A percentile compares a stretch with the other conserved stretches of the same genome.
Evolutionary conservation across 2,113 vertebrate species (phyloP).

Genomic region (Lycocorax pyrrhopterus): DNA sequence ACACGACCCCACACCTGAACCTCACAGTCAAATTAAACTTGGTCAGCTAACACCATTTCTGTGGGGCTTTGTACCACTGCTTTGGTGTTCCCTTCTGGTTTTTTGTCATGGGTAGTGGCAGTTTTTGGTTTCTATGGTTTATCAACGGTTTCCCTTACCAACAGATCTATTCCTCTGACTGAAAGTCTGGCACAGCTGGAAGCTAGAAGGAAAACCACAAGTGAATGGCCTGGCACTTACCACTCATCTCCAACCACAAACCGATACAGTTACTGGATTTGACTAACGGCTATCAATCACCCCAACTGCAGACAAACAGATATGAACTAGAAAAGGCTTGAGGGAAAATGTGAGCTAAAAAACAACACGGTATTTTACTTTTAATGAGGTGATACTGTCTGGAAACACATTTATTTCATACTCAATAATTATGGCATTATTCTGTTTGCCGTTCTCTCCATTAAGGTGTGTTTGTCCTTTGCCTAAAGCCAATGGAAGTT

Average conservation of each 20-base stretch:
- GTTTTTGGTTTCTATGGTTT: slow-evolving; percentile 78
- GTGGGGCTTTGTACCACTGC: background rate
- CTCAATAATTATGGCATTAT: background rate
- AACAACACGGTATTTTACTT: background rate
- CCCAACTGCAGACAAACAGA: slow-evolving; percentile 67
- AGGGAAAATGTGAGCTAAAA: slow-evolving; percentile 31
- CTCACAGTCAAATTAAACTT: background rate
- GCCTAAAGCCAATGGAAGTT: background rate
- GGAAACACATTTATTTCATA: background rate
- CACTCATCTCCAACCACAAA: slow-evolving; percentile 79
- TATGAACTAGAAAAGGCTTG: slow-evolving; percentile 7
- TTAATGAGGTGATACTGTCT: background rate
- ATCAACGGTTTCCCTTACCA: slow-evolving; percentile 77
- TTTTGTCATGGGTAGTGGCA: slow-evolving; percentile 64
- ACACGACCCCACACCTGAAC: background rate
- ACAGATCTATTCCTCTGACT: slow-evolving; percentile 70
- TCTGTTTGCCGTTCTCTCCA: background rate
- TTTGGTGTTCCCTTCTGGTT: background rate
- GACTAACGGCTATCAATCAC: slow-evolving; percentile 80
- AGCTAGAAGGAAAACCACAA: slow-evolving; percentile 80
- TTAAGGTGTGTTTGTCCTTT: background rate
- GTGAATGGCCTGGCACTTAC: slow-evolving; percentile 71
- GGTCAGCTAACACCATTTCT: background rate
- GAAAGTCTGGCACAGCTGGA: slow-evolving; percentile 75
- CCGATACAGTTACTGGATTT: slow-evolving; percentile 73